Percentiles rank a stretch among this genome's conserved stretches.
phyloP scores from a whole-genome alignment of 2,888 invertebrate genomes.

The Phyllotreta striolata region DNA sequence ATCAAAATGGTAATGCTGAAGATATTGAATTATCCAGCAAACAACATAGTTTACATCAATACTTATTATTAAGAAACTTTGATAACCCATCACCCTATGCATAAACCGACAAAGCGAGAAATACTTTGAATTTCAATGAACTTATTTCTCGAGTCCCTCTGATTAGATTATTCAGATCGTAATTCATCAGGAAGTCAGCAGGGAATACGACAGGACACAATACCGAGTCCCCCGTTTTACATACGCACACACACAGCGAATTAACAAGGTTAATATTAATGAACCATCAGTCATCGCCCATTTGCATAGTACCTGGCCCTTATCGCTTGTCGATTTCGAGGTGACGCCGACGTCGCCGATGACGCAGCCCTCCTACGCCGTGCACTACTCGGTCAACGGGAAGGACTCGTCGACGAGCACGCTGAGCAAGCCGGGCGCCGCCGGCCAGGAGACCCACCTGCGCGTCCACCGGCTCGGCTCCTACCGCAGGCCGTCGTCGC shows the following conservation, averaged over 20 bases:
- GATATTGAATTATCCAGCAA: too few relatives aligned
- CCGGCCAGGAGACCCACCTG: constrained; percentile 65
- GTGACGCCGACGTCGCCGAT: constrained; percentile 60
- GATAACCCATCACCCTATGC: too few relatives aligned
- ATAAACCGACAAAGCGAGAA: not conserved
- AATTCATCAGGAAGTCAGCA: constrained; percentile 6
- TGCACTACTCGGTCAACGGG: constrained; percentile 72
- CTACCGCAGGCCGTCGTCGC: constrained; percentile 52
- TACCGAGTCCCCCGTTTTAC: not conserved
- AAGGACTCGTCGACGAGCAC: constrained; percentile 65
- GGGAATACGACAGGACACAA: constrained; percentile 15
- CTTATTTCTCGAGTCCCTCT: constrained; percentile 2
- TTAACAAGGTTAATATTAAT: constrained; percentile 14
- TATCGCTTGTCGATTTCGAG: constrained; percentile 30
- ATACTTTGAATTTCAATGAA: constrained; percentile 17
- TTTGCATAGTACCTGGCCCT: too few relatives aligned
- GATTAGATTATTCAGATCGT: constrained; percentile 16
- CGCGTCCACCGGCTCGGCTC: constrained; percentile 62
- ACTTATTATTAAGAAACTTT: too few relatives aligned
- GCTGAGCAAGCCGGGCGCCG: constrained; percentile 54
- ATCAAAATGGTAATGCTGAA: too few relatives aligned
- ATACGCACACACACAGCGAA: not conserved
- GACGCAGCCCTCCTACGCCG: constrained; percentile 66
- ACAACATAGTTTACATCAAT: too few relatives aligned
- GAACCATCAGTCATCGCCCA: constrained; percentile 13